Evolutionary conservation across 1,140 invertebrate species (phyloP), one percentile per base, ranked within the genome.

Genomic region (Saccostrea glomerata): DNA sequence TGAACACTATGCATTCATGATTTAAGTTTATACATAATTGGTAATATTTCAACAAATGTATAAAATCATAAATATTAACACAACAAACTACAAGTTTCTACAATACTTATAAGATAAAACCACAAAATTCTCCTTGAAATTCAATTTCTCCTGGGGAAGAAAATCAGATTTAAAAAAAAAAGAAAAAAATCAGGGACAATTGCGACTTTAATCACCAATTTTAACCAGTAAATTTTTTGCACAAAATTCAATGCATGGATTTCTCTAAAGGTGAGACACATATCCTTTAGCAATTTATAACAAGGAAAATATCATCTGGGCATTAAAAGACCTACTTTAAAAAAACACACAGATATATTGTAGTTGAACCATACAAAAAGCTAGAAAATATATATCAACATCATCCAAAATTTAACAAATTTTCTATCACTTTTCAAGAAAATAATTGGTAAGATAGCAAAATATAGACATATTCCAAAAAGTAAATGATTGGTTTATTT

Each of bases 1-100:
- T 77, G 70, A 77, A 77, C 70, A 77, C 70, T 77, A 77, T 77
- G 9, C 25, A 30, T 77, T 77, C 70, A 77, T 36, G 25, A 30
- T 77, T 77, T 25, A 12, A 77, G 70, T 77, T 77, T 77, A 77
- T 77, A 77, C 70, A 77, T 30, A 77, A 77, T 77, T 77, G 70
- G 70, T 77, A 77, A 77, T 77, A 77, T 15, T 7, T 77, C 70
- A 77, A 77, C 70, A 77, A 77, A 77, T 77, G 70, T 77, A 77
- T 30, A 77, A 77, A 77, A 77, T 77, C 70, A 77, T 77, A 77
- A 77, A 77, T 77, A 77, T 77, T 25, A 77, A 77, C 70, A 77
- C 70, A 47, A 47, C 47, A 77, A 40, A 30, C 70, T 77, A 77
- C 25, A 77, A 36, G 30, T 77, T 36, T 77, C 25, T 77, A 77